Base-by-base conservation (phyloP, 2,888 invertebrate genomes). In the Esperia sulphurella region DNA sequence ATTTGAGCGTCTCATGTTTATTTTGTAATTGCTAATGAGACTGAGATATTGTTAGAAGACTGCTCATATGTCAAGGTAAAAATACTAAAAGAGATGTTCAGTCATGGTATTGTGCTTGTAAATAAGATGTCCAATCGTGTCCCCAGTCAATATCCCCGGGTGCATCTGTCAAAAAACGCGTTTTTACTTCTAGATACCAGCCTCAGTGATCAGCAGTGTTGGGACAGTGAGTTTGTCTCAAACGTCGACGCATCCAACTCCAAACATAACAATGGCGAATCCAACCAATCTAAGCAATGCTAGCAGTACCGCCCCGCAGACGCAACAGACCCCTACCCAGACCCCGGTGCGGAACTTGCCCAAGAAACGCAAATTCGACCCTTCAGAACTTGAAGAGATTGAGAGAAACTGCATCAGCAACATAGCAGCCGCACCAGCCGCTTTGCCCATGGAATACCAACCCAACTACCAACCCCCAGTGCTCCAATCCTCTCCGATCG, bases 331-430 rank as follows among this genome's bases (percentile, higher is more conserved):
- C 52, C 90, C 90, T 50, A 85, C 91, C 30, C 91, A 91, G 63
- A 87, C 89, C 48, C 91, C 93, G 53, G 92, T 93, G 56, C 91
- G 95, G 55, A 96, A 96, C 79, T 93, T 98, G 75, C 98, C 98
- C 50, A 98, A 98, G 86, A 98, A 98, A 86, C 92, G 98, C 56
- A 97, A 97, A 85, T 96, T 94, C 72, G 94, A 95, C 79, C 94
- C 94, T 41, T 93, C 95, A 41, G 94, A 95, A 67, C 84, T 95
- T 49, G 95, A 95, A 78, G 94, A 94, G 66, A 91, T 91, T 62
- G 91, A 91, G 65, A 86, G 90, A 53, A 86, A 67, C 61, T 91
- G 90, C 61, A 73, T 79, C 42, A 84, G 82, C 59, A 90, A 83
- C 54, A 83, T 85, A 62, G 8, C 75, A 73, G 7, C 62, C 75